Evolutionary conservation across 2,113 vertebrate species (phyloP), one percentile per base, ranked within the genome.

Genomic region (Malurus elegans): DNA sequence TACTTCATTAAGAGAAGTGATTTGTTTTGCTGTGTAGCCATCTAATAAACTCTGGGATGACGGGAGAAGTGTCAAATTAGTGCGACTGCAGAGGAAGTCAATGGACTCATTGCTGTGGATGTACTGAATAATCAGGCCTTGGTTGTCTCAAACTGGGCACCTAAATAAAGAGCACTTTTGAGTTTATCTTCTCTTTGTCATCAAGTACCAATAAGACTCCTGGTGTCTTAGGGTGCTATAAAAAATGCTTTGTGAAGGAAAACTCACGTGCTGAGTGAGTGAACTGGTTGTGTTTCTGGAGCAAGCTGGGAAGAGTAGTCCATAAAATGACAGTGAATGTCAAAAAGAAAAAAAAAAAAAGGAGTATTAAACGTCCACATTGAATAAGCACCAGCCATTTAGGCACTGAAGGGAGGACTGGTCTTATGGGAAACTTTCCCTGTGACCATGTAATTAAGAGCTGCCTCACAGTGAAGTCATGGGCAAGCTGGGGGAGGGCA

Each of bases 241-340:
- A 87, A 86, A 94, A 95, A 86, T n/a, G 44, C 69, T 84, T 93
- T 97, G 86, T 96, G 76, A 87, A 48, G 25, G 20, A 57, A 91
- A 79, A 34, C 40, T 84, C 25, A 3, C n/a, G 65, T 14, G 1
- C 56, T 48, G 67, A 48, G 38, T 92, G 50, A 96, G 92, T 64
- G 70, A 86, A 48, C 18, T 60, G 26, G 32, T 78, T 91, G 73
- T 93, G 76, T 79, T 74, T 91, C 60, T 70, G 75, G 54, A 93
- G 56, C 50, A 78, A 58, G 38, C 79, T 88, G 67, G 54, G 42
- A 70, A 76, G 72, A 73, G 20, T 28, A 17, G 61, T 88, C 32
- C 71, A 14, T 95, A 50, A 86, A 91, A 66, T 18, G 32, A 74
- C 51, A 66, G 31, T 70, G 34, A 72, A 48, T 47, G 28, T 65